A percentile compares a stretch with the other conserved stretches of the same genome.
phyloP scores from a whole-genome alignment of 92 coral and sea anemone species.

The Muricea muricata region DNA sequence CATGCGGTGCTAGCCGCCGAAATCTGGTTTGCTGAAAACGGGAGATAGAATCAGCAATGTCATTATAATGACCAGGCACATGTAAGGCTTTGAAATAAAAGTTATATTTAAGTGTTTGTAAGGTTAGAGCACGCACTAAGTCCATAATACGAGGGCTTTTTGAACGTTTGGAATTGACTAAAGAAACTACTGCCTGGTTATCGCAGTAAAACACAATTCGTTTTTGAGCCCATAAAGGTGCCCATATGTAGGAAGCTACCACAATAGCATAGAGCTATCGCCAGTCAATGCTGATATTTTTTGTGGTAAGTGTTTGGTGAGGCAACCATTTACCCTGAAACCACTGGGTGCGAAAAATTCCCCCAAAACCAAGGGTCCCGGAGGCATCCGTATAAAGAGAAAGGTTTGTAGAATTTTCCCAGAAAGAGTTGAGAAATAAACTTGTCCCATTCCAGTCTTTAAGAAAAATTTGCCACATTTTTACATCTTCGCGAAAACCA shows the following conservation, averaged over 20 bases:
- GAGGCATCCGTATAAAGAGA: conserved; percentile 62
- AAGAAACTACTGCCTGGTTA: conserved; percentile 31
- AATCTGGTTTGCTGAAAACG: conserved; percentile 67
- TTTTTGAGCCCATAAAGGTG: conserved; percentile 39
- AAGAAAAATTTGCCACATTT: conserved; percentile 59
- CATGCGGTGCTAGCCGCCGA: conserved; percentile 59
- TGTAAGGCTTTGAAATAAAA: conserved; percentile 61
- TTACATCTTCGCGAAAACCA: conserved; percentile 60
- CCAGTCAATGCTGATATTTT: conserved; percentile 65
- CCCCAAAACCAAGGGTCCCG: conserved; percentile 63
- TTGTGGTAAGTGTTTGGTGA: conserved; percentile 38
- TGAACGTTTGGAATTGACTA: conserved; percentile 47
- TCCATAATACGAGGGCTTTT: conserved; percentile 51
- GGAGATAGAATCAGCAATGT: conserved; percentile 58
- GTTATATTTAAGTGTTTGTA: conserved; percentile 49
- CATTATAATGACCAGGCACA: conserved; percentile 42
- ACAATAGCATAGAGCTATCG: conserved; percentile 59
- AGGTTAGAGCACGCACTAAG: conserved; percentile 55
- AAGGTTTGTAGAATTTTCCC: conserved; percentile 22
- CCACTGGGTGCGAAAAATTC: conserved; percentile 56
- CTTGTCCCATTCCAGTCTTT: conserved; percentile 62
- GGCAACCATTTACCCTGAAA: conserved; percentile 62
- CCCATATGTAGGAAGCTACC: conserved; percentile 61
- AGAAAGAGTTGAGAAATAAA: conserved; percentile 33
- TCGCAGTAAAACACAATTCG: conserved; percentile 40